These are phyloP conservation scores for Aelia acuminata DNA, from an alignment of 2,888 invertebrate species.

Conservation along the genomic window DNA sequence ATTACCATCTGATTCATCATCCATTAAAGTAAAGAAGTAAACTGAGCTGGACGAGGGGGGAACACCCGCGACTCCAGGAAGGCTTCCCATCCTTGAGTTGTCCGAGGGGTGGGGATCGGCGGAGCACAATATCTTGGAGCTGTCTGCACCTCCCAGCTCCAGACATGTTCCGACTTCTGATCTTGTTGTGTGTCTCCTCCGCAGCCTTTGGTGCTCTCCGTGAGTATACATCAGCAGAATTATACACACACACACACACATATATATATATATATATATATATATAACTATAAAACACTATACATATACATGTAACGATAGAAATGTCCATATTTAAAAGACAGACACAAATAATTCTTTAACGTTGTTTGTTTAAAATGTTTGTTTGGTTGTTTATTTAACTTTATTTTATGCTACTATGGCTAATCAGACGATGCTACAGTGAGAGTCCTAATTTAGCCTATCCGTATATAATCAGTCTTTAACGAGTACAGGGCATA, in stretches of 20 bases:
- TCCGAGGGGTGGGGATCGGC: background rate
- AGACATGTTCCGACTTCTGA: conserved; percentile 7
- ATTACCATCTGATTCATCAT: background rate
- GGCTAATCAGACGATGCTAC: too few species aligned
- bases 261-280: background rate
- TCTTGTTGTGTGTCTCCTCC: background rate
- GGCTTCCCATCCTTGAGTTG: background rate
- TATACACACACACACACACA: background rate
- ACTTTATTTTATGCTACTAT: too few species aligned
- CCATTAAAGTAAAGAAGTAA: background rate
- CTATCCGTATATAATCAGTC: too few species aligned
- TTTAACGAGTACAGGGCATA: too few species aligned
- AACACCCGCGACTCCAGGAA: background rate
- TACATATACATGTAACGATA: too few species aligned
- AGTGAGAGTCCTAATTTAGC: too few species aligned
- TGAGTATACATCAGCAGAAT: background rate
- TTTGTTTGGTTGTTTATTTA: too few species aligned
- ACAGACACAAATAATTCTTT: too few species aligned
- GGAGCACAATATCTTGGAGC: background rate
- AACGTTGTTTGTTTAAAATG: too few species aligned
- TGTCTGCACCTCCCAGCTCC: background rate
- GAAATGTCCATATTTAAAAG: too few species aligned
- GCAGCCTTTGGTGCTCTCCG: background rate
- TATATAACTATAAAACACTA: background rate
- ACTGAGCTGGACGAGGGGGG: background rate